These are phyloP conservation scores for Coregonus clupeaformis DNA, from an alignment of 2,113 vertebrate genomes.

Conservation along the genomic window DNA sequence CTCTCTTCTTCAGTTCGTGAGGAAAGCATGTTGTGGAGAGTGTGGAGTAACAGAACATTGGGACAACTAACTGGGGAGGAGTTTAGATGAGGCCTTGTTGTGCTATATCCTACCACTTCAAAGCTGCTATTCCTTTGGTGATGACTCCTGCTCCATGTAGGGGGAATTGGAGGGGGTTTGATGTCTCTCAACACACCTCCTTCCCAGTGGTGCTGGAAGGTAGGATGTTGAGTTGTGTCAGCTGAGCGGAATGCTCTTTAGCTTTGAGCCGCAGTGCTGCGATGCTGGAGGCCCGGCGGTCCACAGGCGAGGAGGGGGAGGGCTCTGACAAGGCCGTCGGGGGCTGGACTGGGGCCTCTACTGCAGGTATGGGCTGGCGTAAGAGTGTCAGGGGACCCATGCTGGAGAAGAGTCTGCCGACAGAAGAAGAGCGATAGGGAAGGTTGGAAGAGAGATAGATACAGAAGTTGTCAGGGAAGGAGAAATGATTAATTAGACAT, in stretches of 20 bases:
- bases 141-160: slow-evolving; percentile 74
- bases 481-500: neutral
- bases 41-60: neutral
- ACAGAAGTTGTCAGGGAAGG: neutral
- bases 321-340: slow-evolving; percentile 69
- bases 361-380: slow-evolving; percentile 70
- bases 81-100: slow-evolving; percentile 14
- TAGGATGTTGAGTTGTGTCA: slow-evolving; percentile 81
- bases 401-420: slow-evolving; percentile 76
- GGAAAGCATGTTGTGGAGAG: neutral
- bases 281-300: slow-evolving; percentile 82
- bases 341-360: slow-evolving; percentile 66
- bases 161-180: neutral
- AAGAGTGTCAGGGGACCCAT: slow-evolving; percentile 79
- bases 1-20: neutral
- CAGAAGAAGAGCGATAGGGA: neutral
- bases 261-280: slow-evolving; percentile 84
- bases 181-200: slow-evolving; percentile 77
- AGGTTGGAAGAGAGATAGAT: neutral
- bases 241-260: slow-evolving; percentile 84
- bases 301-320: slow-evolving; percentile 63
- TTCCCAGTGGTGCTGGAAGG: slow-evolving; percentile 77
- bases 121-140: slow-evolving; percentile 54
- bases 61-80: slow-evolving; percentile 10
- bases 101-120: neutral